Evolutionary conservation across 1,140 invertebrate genomes (phyloP), one percentile per base, ranked within the genome.

Genomic region (Samia ricini): DNA sequence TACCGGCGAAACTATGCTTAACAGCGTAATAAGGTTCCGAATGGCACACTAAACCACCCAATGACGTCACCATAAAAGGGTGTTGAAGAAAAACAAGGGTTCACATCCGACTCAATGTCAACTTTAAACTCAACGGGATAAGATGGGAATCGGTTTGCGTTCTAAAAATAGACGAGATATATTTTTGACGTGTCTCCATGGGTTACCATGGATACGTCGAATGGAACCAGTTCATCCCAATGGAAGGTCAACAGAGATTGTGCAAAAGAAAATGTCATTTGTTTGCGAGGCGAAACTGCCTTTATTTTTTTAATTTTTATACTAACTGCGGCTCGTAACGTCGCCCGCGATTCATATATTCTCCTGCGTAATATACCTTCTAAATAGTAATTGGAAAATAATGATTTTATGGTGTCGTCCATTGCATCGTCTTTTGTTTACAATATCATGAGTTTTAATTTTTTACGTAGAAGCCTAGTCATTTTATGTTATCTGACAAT

Each of bases 31-130:
- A 55, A 33, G 51, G 49, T 56, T 51, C 23, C 58, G 59, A 68
- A 61, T 63, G 33, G 55, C 50, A 24, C 49, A 26, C 54, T 26
- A 61, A 48, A 33, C 22, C 18, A 49, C 36, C 42, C 59, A 22
- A 49, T 69, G 63, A 69, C 67, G 67, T 65, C 67, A 69, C 56
- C 33, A 21, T 33, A 60, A 29, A 63, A 60, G 57, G 63, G 56
- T 54, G 21, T 54, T 23, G 3, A 7, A 12, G 51, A 54, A 54
- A 54, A 54, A 54, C 51, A 54, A 54, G 21, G 21, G 8, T 23
- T 10, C n/a, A 22, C 7, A 10, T 49, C 21, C 19, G n/a, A 54
- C 12, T 23, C 8, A 54, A 10, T 22, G n/a, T 54, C 21, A n/a
- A 54, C 51, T 54, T 24, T 54, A 24, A 15, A 24, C 2, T 12